phyloP scores from a whole-genome alignment of 2,113 vertebrate species.

The Oncorhynchus keta region DNA sequence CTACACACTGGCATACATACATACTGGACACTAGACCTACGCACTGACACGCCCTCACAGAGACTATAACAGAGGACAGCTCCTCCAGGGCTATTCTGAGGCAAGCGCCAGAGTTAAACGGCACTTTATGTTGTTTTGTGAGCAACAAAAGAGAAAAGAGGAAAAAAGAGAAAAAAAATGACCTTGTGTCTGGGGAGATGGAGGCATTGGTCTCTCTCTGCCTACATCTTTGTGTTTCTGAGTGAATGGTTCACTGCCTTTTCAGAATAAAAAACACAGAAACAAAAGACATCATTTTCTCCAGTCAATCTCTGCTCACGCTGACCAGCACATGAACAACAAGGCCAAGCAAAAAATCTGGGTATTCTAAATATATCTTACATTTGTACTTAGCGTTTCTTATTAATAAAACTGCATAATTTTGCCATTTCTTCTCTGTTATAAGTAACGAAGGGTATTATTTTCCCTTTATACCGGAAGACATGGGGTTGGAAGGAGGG shows the following conservation, averaged over 20 bases:
- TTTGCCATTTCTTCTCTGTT: slow-evolving; percentile 38
- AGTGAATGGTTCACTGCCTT: slow-evolving; percentile 71
- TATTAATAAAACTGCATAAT: slow-evolving; percentile 40
- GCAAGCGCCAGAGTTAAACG: too few species aligned
- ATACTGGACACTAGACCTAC: too few species aligned
- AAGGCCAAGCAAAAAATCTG: slow-evolving; percentile 43
- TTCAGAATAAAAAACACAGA: slow-evolving; percentile 67
- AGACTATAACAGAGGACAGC: too few species aligned
- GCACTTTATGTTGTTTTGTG: too few species aligned
- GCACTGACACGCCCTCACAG: too few species aligned
- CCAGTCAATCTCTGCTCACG: slow-evolving; percentile 48
- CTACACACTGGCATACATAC: too few species aligned
- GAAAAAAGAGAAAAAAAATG: slow-evolving; percentile 48
- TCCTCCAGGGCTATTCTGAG: too few species aligned
- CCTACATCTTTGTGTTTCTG: slow-evolving; percentile 67
- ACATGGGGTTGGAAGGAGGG: too few species aligned
- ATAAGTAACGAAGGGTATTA: slow-evolving; percentile 35
- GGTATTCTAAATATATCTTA: slow-evolving; percentile 20
- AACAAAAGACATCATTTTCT: slow-evolving; percentile 60
- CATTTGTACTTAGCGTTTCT: slow-evolving; percentile 40
- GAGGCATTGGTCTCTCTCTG: slow-evolving; percentile 63
- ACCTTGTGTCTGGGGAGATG: slow-evolving; percentile 54
- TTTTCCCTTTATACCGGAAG: slow-evolving; percentile 1
- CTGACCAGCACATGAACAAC: slow-evolving; percentile 50
- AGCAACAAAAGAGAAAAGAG: slow-evolving; percentile 44